These are phyloP conservation scores for Helarctos malayanus DNA, from an alignment of 2,797 vertebrate genomes.

Conservation along the genomic window DNA sequence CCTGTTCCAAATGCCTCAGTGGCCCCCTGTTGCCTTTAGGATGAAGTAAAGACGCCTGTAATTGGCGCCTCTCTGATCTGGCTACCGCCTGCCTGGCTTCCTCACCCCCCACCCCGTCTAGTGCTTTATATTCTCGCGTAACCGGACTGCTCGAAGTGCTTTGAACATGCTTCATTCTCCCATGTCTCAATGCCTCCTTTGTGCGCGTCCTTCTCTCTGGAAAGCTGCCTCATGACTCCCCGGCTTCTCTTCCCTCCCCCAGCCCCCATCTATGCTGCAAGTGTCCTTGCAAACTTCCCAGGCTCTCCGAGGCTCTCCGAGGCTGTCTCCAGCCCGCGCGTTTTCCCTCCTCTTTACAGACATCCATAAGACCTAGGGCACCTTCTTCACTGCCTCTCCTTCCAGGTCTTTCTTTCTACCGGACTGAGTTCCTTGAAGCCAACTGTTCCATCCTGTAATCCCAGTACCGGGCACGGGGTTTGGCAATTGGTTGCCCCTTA, in stretches of 20 bases:
- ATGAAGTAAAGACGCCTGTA: not conserved
- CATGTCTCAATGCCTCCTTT: not conserved
- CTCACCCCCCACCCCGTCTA: not conserved
- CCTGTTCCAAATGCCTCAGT: not conserved
- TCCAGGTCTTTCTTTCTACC: not conserved
- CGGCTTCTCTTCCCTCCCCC: not conserved
- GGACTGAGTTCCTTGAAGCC: constrained; percentile 10
- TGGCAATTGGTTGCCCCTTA: not conserved
- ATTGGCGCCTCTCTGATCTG: not conserved
- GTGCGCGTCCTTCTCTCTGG: not conserved
- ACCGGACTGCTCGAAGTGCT: not conserved
- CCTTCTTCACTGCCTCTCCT: not conserved
- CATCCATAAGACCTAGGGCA: not conserved
- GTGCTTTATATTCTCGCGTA: not conserved
- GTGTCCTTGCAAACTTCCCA: not conserved
- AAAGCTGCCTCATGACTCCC: not conserved
- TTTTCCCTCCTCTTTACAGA: not conserved
- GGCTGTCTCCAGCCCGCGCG: not conserved
- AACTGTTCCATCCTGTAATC: not conserved
- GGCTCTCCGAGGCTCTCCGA: not conserved
- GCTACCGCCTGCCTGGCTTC: constrained; percentile 1
- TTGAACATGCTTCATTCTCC: not conserved
- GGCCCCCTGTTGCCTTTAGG: not conserved
- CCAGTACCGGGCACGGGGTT: not conserved
- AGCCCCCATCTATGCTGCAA: not conserved